A percentile compares a stretch with the other conserved stretches of the same genome.
phyloP scores from a whole-genome alignment of 2,888 invertebrate species.

The Lasiommata megera region DNA sequence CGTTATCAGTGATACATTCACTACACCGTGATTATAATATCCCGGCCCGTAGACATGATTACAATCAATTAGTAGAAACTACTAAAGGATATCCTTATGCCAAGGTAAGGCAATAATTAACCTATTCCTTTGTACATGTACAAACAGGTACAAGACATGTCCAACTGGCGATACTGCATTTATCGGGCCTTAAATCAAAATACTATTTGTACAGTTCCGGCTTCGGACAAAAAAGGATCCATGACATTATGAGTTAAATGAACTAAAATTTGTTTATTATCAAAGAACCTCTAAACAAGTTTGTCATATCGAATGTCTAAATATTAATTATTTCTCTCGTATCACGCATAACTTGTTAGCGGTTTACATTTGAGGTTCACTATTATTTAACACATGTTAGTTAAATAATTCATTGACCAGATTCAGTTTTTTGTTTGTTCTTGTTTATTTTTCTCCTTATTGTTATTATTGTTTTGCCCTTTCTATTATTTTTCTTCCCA shows the following conservation, averaged over 20 bases:
- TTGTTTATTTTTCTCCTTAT: too few relatives aligned
- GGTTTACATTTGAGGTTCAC: too few relatives aligned
- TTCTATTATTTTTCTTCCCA: too few relatives aligned
- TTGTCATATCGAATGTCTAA: slow-evolving; percentile 9
- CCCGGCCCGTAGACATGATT: slow-evolving; percentile 17
- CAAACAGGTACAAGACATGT: slow-evolving; percentile 19
- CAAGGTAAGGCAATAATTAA: slow-evolving; percentile 28
- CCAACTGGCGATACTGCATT: slow-evolving; percentile 16
- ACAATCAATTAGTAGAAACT: slow-evolving; percentile 29
- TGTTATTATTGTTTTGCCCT: too few relatives aligned
- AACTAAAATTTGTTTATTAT: slow-evolving; percentile 16
- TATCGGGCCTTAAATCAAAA: slow-evolving; percentile 20
- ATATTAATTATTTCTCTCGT: too few relatives aligned
- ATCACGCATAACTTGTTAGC: not conserved
- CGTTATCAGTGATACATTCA: slow-evolving; percentile 27
- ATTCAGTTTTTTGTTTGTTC: too few relatives aligned
- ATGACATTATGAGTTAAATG: slow-evolving; percentile 20
- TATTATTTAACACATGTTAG: too few relatives aligned
- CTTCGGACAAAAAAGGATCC: slow-evolving; percentile 21
- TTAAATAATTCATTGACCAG: too few relatives aligned
- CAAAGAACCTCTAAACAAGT: slow-evolving; percentile 7
- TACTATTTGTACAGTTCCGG: slow-evolving; percentile 26
- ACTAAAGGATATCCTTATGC: slow-evolving; percentile 32
- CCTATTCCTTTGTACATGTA: slow-evolving; percentile 17
- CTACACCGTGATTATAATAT: slow-evolving; percentile 27